phyloP scores from a whole-genome alignment of 2,113 vertebrate genomes.

The Eudyptes chrysolophus region DNA sequence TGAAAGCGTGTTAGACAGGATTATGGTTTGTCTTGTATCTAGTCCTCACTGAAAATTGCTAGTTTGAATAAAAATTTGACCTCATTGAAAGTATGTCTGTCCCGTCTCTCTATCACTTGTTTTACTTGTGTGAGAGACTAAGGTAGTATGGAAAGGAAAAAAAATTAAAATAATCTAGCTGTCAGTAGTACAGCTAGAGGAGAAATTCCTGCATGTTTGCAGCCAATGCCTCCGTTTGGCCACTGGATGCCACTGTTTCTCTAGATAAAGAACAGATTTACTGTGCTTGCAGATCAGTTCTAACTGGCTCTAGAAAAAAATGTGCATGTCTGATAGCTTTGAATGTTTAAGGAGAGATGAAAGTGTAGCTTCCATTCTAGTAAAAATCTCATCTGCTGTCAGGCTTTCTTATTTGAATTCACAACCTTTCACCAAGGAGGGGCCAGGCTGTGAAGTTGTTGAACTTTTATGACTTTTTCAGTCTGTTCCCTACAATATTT shows the following conservation, averaged over 20 bases:
- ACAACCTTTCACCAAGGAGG: not conserved
- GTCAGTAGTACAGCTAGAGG: not conserved
- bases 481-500: not conserved
- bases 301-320: not conserved
- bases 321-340: not conserved
- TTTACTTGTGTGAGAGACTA: not conserved
- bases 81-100: not conserved
- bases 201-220: not conserved
- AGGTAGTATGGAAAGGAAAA: not conserved
- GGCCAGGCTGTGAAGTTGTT: not conserved
- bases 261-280: not conserved
- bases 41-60: not conserved
- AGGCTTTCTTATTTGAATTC: not conserved
- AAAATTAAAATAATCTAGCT: not conserved
- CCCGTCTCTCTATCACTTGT: not conserved
- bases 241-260: constrained; percentile 73
- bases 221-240: not conserved
- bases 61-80: not conserved
- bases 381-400: not conserved
- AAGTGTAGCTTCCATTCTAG: not conserved
- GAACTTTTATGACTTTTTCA: not conserved
- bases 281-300: not conserved
- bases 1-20: not conserved
- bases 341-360: not conserved
- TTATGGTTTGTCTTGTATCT: not conserved